phyloP scores from a whole-genome alignment of 2,888 invertebrate species.

The Hypsopygia costalis region DNA sequence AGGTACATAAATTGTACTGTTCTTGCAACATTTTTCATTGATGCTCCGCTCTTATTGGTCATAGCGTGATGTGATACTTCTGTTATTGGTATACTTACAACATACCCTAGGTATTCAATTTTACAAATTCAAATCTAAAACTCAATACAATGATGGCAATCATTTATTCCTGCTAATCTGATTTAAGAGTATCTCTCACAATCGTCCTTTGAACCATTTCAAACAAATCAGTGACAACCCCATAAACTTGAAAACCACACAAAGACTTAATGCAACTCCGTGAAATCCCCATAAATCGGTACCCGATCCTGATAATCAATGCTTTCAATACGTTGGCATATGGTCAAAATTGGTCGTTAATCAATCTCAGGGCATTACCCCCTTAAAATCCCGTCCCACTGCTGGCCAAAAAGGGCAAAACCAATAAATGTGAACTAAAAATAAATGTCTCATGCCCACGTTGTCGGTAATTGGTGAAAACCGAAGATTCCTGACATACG shows the following conservation, averaged over 20 bases:
- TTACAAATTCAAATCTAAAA: no score
- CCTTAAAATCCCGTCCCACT: constrained; percentile 11
- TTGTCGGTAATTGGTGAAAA: constrained; percentile 23
- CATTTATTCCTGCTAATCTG: neutral
- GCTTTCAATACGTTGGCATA: constrained; percentile 14
- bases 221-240: neutral
- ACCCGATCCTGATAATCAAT: constrained; percentile 17
- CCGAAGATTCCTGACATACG: neutral
- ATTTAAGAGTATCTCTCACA: neutral
- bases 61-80: no score
- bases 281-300: constrained; percentile 20
- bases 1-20: no score
- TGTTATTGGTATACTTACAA: no score
- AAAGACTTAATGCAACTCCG: constrained; percentile 3
- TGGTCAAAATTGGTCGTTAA: constrained; percentile 19
- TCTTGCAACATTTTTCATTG: no score
- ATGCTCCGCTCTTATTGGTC: no score
- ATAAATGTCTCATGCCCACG: constrained; percentile 21
- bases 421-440: constrained; percentile 24
- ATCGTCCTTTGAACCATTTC: neutral
- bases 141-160: no score
- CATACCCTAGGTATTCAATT: no score
- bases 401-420: constrained; percentile 20
- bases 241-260: constrained; percentile 1
- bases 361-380: constrained; percentile 24